phyloP scores from a whole-genome alignment of 2,888 invertebrate genomes.

The Gastracanthus pulcherrimus region DNA sequence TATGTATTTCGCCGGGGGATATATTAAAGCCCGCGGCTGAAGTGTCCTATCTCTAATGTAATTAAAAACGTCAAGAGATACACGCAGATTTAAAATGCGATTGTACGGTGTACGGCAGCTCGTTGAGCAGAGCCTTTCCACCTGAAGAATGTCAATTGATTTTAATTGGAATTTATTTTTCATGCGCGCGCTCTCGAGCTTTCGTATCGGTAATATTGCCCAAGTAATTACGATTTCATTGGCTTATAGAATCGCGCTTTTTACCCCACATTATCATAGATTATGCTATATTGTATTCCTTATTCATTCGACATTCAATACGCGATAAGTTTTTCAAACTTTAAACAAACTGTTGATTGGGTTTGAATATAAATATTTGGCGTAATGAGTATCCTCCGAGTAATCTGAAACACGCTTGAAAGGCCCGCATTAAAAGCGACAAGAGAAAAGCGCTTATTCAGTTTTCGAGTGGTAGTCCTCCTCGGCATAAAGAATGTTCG shows the following conservation, averaged over 20 bases:
- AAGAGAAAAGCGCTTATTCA: no score
- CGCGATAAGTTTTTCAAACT: no score
- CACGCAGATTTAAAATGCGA: constrained; percentile 53
- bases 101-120: constrained; percentile 4
- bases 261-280: background rate
- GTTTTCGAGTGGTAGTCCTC: background rate
- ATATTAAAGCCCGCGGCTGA: constrained; percentile 50
- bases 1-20: constrained; percentile 31
- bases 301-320: no score
- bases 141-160: constrained; percentile 56
- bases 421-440: no score
- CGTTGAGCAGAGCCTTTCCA: background rate
- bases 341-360: no score
- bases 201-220: constrained; percentile 20
- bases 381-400: no score
- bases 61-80: constrained; percentile 56
- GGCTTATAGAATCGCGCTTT: constrained; percentile 36
- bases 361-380: no score
- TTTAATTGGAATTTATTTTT: constrained; percentile 58
- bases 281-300: no score
- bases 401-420: no score
- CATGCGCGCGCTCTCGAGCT: background rate
- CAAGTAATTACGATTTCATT: constrained; percentile 46
- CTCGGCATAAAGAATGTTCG: constrained; percentile 42
- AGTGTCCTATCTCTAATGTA: constrained; percentile 59